Base-by-base conservation (phyloP, 2,113 vertebrate genomes). In the Tinamus guttatus region DNA sequence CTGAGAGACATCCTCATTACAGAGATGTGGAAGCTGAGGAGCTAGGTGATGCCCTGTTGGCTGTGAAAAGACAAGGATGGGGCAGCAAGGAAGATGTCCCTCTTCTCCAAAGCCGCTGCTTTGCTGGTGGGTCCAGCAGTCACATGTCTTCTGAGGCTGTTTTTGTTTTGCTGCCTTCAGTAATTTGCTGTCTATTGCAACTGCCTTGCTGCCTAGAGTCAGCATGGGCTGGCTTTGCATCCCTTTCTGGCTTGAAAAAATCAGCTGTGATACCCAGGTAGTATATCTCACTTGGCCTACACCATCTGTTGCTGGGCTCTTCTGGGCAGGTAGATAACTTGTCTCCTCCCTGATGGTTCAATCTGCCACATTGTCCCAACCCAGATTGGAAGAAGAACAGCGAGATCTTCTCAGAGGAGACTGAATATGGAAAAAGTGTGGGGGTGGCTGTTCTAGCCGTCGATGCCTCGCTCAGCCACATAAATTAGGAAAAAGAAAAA, bases 341-440 rank as follows among this genome's bases (percentile, higher is more conserved):
- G 8, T 41, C 27, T 73, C 58, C 17, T 77, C 14, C 43, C 32
- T 45, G 43, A 40, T 25, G 36, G 25, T 49, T 67, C 60, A 68
- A 36, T 51, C 3, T 34, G 2, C 63, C 1, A 10, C 13, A 18
- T 47, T 3, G 1, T 21, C 3, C 3, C n/a, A 69, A 52, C 8
- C 69, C 41, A 2, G 8, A n/a, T 67, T 56, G 52, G 14, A 28
- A 30, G n/a, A 76, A 54, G 65, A 1, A 3, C 8, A 20, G 22
- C 3, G 21, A 45, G 7, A 64, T 82, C 78, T 59, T 63, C 59
- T 70, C 45, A 34, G 34, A 76, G 49, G 21, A 56, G 28, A 49
- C 0, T 0, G 40, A 27, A 45, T 17, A 73, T 18, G 30, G 65
- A 85, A 49, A 38, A 94, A 30, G 58, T 19, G 13, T 43, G 65